Evolutionary conservation across 2,888 invertebrate species (phyloP).

Genomic region (Rotaria socialis): DNA sequence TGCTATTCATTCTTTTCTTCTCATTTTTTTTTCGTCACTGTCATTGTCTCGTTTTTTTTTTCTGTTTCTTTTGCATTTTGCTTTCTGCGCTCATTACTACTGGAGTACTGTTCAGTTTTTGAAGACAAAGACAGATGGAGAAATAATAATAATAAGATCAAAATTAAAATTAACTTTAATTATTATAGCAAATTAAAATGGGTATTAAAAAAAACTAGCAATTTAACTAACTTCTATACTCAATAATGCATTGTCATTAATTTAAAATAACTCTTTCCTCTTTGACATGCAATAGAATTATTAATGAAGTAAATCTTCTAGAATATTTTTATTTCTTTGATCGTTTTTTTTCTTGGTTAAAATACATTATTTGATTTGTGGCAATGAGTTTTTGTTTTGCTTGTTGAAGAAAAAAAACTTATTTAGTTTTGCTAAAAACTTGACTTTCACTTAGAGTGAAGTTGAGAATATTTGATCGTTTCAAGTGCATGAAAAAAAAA

Average conservation of each 20-base stretch:
- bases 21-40: constrained; percentile 26
- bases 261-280: constrained; percentile 5
- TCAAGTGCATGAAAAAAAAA: no score
- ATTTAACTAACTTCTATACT: not conserved
- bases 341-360: not conserved
- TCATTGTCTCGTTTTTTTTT: constrained; percentile 24
- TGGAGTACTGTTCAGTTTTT: constrained; percentile 26
- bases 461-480: no score
- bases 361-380: not conserved
- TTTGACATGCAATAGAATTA: constrained; percentile 29
- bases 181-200: not conserved
- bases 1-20: constrained; percentile 27
- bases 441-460: no score
- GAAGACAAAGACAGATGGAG: constrained; percentile 22
- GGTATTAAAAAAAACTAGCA: not conserved
- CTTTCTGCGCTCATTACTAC: constrained; percentile 23
- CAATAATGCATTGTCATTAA: constrained; percentile 9
- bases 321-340: constrained; percentile 11
- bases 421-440: no score
- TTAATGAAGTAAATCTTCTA: constrained; percentile 23
- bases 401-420: no score
- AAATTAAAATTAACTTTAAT: not conserved
- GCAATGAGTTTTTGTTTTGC: not conserved
- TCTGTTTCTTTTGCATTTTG: constrained; percentile 23
- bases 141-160: not conserved